Evolutionary conservation across 2,888 invertebrate species (phyloP).

Genomic region (Cantharis lateralis): DNA sequence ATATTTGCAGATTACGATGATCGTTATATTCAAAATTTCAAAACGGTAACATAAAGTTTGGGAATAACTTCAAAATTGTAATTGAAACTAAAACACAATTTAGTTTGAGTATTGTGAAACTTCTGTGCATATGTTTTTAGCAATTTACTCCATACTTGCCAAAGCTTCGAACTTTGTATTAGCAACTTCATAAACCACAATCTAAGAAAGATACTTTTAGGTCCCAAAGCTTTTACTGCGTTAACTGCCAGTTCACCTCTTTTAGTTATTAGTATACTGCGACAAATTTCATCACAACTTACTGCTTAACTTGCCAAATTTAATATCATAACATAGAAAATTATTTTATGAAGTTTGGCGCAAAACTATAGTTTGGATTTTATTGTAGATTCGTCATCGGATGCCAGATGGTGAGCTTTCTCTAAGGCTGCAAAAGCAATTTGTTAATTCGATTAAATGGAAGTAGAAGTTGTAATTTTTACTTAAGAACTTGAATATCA

Average conservation of each 20-base stretch:
- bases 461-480: background rate
- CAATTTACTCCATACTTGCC: background rate
- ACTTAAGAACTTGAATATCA: slow-evolving; percentile 14
- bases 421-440: background rate
- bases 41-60: background rate
- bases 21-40: background rate
- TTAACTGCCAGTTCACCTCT: background rate
- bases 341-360: background rate
- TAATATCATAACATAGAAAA: background rate
- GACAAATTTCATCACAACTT: background rate
- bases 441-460: background rate
- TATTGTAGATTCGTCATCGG: background rate
- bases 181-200: background rate
- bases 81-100: background rate
- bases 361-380: background rate
- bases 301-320: background rate
- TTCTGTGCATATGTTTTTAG: background rate
- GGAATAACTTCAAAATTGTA: background rate
- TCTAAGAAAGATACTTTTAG: background rate
- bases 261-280: background rate
- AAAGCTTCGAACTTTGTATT: background rate
- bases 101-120: background rate
- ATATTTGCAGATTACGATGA: background rate
- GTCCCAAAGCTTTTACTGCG: background rate
- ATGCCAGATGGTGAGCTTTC: background rate